Evolutionary conservation across 2,888 invertebrate species (phyloP).

Genomic region (Phytoseiulus persimilis): DNA sequence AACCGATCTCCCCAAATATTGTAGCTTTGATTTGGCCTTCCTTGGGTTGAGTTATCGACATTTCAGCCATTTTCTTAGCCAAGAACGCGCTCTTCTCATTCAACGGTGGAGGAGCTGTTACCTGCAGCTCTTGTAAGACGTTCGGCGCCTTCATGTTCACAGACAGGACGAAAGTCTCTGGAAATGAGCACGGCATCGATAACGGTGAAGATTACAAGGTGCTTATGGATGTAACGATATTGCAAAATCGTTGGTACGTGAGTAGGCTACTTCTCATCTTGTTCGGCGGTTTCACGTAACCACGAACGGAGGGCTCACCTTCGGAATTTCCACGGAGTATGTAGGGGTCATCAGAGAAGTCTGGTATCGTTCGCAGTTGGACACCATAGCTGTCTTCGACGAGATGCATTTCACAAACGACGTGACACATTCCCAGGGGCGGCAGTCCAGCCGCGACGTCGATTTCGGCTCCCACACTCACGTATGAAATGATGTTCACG

Average conservation of each 20-base stretch:
- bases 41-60: constrained; percentile 26
- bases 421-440: not conserved
- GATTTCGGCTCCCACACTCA: not conserved
- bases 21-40: constrained; percentile 13
- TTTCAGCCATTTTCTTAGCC: not conserved
- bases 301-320: not conserved
- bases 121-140: not conserved
- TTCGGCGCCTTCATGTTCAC: not conserved
- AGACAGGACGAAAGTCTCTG: not conserved
- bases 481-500: no score
- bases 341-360: constrained; percentile 22
- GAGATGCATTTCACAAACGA: not conserved
- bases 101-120: not conserved
- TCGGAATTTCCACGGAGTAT: not conserved
- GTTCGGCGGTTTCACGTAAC: no score
- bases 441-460: not conserved
- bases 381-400: not conserved
- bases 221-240: no score
- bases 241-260: no score
- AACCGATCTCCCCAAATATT: constrained; percentile 18
- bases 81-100: not conserved
- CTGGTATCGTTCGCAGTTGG: constrained; percentile 1
- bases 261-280: no score
- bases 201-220: no score
- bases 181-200: not conserved